Base-by-base conservation (phyloP, 2,888 invertebrate genomes). In the Troides helena region DNA sequence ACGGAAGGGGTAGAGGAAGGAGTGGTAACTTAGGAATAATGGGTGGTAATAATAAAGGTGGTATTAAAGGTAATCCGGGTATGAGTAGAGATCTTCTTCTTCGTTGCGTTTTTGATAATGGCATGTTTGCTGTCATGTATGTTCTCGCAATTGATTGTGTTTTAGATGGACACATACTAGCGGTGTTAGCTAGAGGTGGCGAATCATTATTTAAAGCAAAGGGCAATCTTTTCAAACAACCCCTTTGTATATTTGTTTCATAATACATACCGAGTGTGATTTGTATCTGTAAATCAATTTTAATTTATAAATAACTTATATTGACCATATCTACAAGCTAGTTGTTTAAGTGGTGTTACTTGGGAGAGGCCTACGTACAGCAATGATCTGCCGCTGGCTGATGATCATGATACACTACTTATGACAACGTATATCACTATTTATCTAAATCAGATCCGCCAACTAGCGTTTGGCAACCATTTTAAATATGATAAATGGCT, bases 271-370 rank as follows among this genome's bases (percentile, higher is more conserved):
- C 59, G n/a, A 30, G 39, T 43, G 63, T n/a, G n/a, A 63, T 18
- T 30, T 64, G 63, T 60, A 70, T 18, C 70, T 70, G 70, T n/a
- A 65, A 70, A 66, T 67, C n/a, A 57, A 25, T 4, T 36, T 23
- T n/a, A 30, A 6, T 50, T 30, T 18, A 58, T 50, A 39, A 7
- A 43, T 64, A 12, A 14, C 2, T 21, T 56, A 36, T 39, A 36
- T 7, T 46, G 39, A 30, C 4, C 12, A 23, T 1, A 23, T n/a
- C 21, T 50, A 50, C 5, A 43, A 8, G 43, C 43, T 43, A 8
- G 8, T 5, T 30, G 30, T 30, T 30, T 30, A 30, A 30, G 30
- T 30, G 30, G 30, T 0, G 30, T 30, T 30, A 30, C 30, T 30
- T 30, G 30, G 3, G 30, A 30, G 30, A 30, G 30, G 30, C 30